Evolutionary conservation across 2,888 invertebrate species (phyloP), one percentile per base, ranked within the genome.

Genomic region (Lasioglossum morio): DNA sequence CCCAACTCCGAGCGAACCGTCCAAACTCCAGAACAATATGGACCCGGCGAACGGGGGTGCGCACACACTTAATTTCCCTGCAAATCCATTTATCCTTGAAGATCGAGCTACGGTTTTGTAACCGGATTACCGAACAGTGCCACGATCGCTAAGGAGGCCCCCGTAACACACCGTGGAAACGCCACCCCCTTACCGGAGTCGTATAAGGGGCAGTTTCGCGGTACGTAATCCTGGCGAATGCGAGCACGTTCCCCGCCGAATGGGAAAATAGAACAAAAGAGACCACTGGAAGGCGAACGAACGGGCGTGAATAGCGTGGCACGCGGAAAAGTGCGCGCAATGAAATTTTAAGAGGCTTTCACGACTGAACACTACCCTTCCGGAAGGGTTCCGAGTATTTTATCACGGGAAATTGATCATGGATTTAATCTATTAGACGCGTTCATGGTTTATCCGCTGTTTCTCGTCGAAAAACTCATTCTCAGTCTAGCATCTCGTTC

Each of bases 191-290:
- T 4, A 19, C 1, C 34, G 30, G 12, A 34, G 60, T 76, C 27
- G 72, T 82, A 57, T 69, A 81, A 43, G 27, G 43, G 66, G 16
- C 23, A 82, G 83, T 82, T 82, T 75, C 72, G 60, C 72, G 82
- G 70, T 63, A 75, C 82, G 82, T 83, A 83, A 83, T 83, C 74
- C 75, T 60, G 16, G 70, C 63, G 82, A 82, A 74, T 75, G 70
- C 81, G 37, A 34, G 14, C 48, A n/a, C 74, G 72, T 69, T 75
- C 63, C 46, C 72, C 63, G 19, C 14, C 37, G 40, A 34, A 48
- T 63, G 77, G 70, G 30, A 73, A 57, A 83, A 77, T 46, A 37
- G 40, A 76, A 78, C 63, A 66, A 79, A 72, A 79, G 79, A 30
- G 23, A 60, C 30, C 40, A 19, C 30, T 48, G 27, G 37, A 40